Evolutionary conservation across 2,113 vertebrate species (phyloP), one percentile per base, ranked within the genome.

Genomic region (Alosa alosa): DNA sequence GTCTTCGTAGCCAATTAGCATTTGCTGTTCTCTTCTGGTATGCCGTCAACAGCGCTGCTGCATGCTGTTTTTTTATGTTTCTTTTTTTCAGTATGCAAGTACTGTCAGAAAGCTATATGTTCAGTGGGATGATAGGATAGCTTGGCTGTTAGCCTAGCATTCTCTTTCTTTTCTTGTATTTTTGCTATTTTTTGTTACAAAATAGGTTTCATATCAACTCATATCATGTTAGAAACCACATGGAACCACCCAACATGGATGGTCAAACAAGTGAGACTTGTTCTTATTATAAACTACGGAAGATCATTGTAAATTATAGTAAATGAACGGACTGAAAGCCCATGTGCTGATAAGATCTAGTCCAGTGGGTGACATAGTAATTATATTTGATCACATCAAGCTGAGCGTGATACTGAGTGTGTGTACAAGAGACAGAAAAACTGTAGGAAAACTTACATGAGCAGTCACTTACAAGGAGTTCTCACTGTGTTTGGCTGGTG

Each of bases 1-100:
- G 84, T 88, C 83, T 92, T 92, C 93, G 90, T 88, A 91, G 92
- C 93, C 93, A 93, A 93, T 94, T 92, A 90, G 87, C 86, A 39
- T 84, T 86, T 39, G 75, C 89, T 90, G 90, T 90, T 93, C 84
- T 87, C 89, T 84, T 86, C 89, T 89, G 91, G 90, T 93, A 93
- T 92, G 91, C 91, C 87, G 89, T 87, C 88, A 87, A 85, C 45
- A 86, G 86, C 88, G 86, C 90, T 91, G 93, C 57, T 82, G 86
- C 72, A 78, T 36, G 31, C 50, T 83, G 52, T 83, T 83, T 55
- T 55, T 25, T 60, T 41, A 41, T 22, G 31, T 78, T 78, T n/a
- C 4, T n/a, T 22, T 78, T 13, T 78, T 10, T 72, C n/a, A 31
- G 64, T 10, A 11, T n/a, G n/a, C 72, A 13, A 11, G 64, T 31